A percentile compares a stretch with the other conserved stretches of the same genome.
phyloP scores from a whole-genome alignment of 2,113 vertebrate genomes.

The Colossoma macropomum region DNA sequence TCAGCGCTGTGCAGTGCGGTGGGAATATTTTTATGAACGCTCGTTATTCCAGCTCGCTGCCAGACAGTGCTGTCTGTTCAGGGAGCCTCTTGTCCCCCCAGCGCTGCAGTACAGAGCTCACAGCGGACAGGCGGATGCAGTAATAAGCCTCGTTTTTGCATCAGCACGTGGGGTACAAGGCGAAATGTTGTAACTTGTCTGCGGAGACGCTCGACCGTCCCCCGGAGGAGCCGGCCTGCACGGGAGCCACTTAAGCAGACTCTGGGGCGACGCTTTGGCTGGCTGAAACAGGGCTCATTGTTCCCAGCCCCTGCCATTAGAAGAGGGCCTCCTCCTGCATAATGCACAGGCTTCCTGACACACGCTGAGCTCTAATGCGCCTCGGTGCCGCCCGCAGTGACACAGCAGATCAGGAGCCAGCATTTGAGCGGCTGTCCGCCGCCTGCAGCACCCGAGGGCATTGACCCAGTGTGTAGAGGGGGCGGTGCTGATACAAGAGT shows the following conservation, averaged over 20 bases:
- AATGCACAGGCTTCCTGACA: slow-evolving; percentile 12
- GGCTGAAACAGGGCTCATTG: not conserved
- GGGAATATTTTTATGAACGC: slow-evolving; percentile 1
- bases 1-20: not conserved
- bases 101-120: not conserved
- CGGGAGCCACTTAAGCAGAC: slow-evolving; percentile 23
- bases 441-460: slow-evolving; percentile 4
- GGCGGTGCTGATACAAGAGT: not conserved
- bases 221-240: not conserved
- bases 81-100: not conserved
- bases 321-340: not conserved
- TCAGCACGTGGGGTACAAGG: not conserved
- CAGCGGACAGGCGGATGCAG: slow-evolving; percentile 13
- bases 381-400: not conserved
- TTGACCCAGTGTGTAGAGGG: not conserved
- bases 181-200: not conserved
- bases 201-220: not conserved
- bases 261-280: slow-evolving; percentile 6
- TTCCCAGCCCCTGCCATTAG: not conserved
- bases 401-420: slow-evolving; percentile 19
- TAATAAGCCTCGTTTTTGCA: slow-evolving; percentile 4
- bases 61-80: not conserved
- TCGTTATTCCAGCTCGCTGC: not conserved
- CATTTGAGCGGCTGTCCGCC: slow-evolving; percentile 1
- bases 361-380: slow-evolving; percentile 1